A percentile compares a stretch with the other conserved stretches of the same genome.
Conservation (phyloP, 2,113 vertebrate species). For the Larimichthys crocea region DNA sequence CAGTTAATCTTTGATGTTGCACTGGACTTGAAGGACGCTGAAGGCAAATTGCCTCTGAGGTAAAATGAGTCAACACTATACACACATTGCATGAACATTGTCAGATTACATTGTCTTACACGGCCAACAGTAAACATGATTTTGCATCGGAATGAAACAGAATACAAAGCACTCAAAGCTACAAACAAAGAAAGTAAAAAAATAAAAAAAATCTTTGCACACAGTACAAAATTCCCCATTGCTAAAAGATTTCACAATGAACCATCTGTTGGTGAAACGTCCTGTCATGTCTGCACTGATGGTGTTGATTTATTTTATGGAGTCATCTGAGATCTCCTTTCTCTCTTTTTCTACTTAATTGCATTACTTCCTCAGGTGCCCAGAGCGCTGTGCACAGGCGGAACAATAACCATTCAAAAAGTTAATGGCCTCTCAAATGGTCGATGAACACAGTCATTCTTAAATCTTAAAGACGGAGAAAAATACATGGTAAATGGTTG, state of each 20-base stretch:
- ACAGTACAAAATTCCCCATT: too few species aligned
- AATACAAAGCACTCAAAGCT: neutral
- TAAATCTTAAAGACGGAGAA: constrained; percentile 16
- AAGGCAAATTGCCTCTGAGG: constrained; percentile 46
- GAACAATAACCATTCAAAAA: constrained; percentile 45
- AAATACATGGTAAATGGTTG: constrained; percentile 5
- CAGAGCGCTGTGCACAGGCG: neutral
- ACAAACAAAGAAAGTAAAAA: neutral
- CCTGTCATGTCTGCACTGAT: neutral
- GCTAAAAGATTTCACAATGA: neutral
- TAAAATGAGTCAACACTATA: constrained; percentile 44
- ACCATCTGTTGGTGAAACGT: neutral
- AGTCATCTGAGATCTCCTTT: constrained; percentile 1
- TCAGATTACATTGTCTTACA: constrained; percentile 23
- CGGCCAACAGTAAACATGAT: constrained; percentile 13
- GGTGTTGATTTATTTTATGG: constrained; percentile 47
- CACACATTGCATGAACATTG: constrained; percentile 34
- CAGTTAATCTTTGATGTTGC: constrained; percentile 51
- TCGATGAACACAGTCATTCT: constrained; percentile 41
- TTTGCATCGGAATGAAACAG: neutral
- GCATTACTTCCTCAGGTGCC: constrained; percentile 24
- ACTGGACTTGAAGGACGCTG: constrained; percentile 51
- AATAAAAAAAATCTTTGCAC: too few species aligned
- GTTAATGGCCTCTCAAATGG: constrained; percentile 56
- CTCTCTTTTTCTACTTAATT: constrained; percentile 31